Evolutionary conservation across 2,888 invertebrate species (phyloP), one percentile per base, ranked within the genome.

Genomic region (Andrena fulva): DNA sequence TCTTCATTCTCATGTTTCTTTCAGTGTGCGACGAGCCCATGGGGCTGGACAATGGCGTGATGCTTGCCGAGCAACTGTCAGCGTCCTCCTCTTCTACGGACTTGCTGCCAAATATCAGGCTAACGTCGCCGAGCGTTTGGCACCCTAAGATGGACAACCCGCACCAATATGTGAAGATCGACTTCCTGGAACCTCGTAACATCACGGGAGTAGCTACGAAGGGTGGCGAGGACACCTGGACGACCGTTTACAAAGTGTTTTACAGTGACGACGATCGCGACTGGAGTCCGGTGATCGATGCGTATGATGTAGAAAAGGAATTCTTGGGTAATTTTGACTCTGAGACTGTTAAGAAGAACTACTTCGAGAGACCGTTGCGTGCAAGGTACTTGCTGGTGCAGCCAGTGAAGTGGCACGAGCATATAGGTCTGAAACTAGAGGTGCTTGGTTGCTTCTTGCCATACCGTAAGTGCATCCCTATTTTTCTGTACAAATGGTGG

Each of bases 121-220:
- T 92, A n/a, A 87, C 90, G 1, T 81, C 86, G 0, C 56, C 84
- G 8, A 77, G 75, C 10, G 80, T 84, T 16, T 92, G 92, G 92
- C 88, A 87, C 31, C 89, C 91, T 2, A 85, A 85, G 52, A 75
- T 90, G 12, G 87, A 91, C 64, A 91, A 88, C 82, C 90, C 90
- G 12, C 85, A 89, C 83, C 90, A 93, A 76, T 91, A 87, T 56
- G 91, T 93, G 10, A 93, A 96, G 96, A 96, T 98, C 92, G 96
- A 98, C 94, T 97, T 98, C 93, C 94, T 96, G 66, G 96, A 96
- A 27, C 96, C 96, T 0, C 96, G 97, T 64, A 97, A 96, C 90
- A 93, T 98, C 54, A 97, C 98, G 0, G 98, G 98, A 35, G 93
- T 98, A 62, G 95, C 95, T 69, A 97, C 97, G 0, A 96, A 96